phyloP scores from a whole-genome alignment of 2,113 vertebrate genomes.

The Otis tarda region DNA sequence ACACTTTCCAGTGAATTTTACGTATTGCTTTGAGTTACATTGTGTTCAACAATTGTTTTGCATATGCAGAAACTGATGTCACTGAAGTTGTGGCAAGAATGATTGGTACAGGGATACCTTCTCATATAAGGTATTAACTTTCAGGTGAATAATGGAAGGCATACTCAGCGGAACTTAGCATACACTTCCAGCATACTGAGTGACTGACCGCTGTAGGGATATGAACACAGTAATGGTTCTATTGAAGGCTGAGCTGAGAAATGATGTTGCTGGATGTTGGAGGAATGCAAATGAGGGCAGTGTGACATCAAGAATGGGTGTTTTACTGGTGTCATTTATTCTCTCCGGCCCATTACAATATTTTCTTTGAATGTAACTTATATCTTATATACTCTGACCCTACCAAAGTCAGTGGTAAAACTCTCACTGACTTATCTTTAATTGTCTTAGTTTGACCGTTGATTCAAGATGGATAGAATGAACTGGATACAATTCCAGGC shows the following conservation, averaged over 20 bases:
- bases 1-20: neutral
- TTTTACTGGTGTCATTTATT: neutral
- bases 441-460: neutral
- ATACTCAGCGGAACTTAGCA: neutral
- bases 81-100: neutral
- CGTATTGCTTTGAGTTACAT: neutral
- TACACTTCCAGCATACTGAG: accelerated
- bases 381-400: neutral
- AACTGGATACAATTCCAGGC: neutral
- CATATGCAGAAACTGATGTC: neutral
- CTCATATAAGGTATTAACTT: neutral
- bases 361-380: neutral
- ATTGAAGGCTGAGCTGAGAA: neutral
- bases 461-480: neutral
- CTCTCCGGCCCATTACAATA: neutral
- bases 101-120: neutral
- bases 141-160: neutral
- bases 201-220: neutral
- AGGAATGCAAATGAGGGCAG: neutral
- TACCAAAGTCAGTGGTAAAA: neutral
- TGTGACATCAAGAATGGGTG: neutral
- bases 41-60: neutral
- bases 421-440: neutral
- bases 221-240: neutral
- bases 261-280: neutral